A percentile compares a stretch with the other conserved stretches of the same genome.
Evolutionary conservation across 2,113 vertebrate species (phyloP).

Genomic region (Synchiropus splendidus): DNA sequence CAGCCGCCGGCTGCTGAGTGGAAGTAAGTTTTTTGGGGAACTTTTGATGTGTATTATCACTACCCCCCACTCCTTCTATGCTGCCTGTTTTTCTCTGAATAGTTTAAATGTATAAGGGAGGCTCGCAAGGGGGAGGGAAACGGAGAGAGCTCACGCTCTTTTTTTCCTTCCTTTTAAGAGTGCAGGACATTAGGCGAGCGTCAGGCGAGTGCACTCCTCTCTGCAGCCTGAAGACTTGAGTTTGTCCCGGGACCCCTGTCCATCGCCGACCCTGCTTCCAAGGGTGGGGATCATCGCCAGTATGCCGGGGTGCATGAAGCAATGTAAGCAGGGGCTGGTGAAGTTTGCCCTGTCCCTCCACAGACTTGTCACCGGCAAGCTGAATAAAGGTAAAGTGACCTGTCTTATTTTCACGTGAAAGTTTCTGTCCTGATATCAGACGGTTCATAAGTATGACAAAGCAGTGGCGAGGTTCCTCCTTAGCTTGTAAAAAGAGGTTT

Average conservation of each 20-base stretch:
- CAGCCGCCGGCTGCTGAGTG: slow-evolving; percentile 11
- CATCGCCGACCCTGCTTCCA: slow-evolving; percentile 9
- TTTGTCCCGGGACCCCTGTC: slow-evolving; percentile 7
- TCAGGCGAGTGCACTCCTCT: slow-evolving; percentile 6
- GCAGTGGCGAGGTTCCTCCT: slow-evolving; percentile 15
- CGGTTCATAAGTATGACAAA: not conserved
- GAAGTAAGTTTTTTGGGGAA: slow-evolving; percentile 1
- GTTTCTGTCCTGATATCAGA: not conserved
- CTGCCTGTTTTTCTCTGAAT: slow-evolving; percentile 5
- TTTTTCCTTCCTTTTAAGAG: slow-evolving; percentile 23
- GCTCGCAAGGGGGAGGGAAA: slow-evolving; percentile 16
- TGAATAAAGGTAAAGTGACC: slow-evolving; percentile 74
- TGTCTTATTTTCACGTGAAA: not conserved
- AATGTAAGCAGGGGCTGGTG: slow-evolving; percentile 81
- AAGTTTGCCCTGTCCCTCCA: slow-evolving; percentile 80
- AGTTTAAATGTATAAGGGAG: slow-evolving; percentile 5
- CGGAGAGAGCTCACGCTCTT: slow-evolving; percentile 31
- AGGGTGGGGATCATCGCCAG: slow-evolving; percentile 20
- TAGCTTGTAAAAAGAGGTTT: slow-evolving; percentile 8
- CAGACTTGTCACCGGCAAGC: slow-evolving; percentile 82
- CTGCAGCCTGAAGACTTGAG: slow-evolving; percentile 9
- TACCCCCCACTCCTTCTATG: slow-evolving; percentile 2
- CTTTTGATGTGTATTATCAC: slow-evolving; percentile 11
- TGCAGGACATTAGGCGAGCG: slow-evolving; percentile 13
- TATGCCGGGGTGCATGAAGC: slow-evolving; percentile 81